Evolutionary conservation across 2,113 vertebrate genomes (phyloP).

Genomic region (Balaenoptera acutorostrata): DNA sequence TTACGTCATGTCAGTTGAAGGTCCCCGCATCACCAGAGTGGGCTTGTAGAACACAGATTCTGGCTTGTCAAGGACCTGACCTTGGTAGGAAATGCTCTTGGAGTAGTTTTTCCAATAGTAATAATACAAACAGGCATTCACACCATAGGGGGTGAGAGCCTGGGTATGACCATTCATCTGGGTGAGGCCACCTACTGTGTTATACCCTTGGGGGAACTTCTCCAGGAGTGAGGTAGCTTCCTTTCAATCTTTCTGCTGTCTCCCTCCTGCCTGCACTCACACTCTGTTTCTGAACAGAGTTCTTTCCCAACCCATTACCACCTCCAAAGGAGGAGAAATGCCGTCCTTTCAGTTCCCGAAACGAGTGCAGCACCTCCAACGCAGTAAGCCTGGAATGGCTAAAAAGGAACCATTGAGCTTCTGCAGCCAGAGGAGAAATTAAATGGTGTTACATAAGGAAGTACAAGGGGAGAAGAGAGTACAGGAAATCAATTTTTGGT

Average conservation of each 20-base stretch:
- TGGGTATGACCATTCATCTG: background rate
- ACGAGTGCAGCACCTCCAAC: background rate
- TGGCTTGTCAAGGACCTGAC: background rate
- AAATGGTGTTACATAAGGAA: background rate
- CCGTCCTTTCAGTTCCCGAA: background rate
- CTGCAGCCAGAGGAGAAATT: background rate
- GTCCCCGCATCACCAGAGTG: accelerated
- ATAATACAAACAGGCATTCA: background rate
- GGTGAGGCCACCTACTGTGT: background rate
- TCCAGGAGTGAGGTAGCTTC: background rate
- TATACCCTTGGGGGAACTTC: background rate
- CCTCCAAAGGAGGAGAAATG: background rate
- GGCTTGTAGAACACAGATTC: background rate
- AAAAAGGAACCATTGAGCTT: background rate
- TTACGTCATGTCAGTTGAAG: background rate
- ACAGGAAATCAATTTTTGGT: background rate
- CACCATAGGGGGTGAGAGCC: no score
- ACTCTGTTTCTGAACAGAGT: background rate
- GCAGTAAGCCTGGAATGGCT: background rate
- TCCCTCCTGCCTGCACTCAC: background rate
- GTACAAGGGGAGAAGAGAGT: background rate
- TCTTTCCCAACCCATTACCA: background rate
- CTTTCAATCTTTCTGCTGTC: background rate
- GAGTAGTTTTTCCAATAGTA: background rate
- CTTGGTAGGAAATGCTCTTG: background rate